A percentile compares a stretch with the other conserved stretches of the same genome.
Conservation (phyloP, 2,797 vertebrate genomes). For the Gadopsis marmoratus region DNA sequence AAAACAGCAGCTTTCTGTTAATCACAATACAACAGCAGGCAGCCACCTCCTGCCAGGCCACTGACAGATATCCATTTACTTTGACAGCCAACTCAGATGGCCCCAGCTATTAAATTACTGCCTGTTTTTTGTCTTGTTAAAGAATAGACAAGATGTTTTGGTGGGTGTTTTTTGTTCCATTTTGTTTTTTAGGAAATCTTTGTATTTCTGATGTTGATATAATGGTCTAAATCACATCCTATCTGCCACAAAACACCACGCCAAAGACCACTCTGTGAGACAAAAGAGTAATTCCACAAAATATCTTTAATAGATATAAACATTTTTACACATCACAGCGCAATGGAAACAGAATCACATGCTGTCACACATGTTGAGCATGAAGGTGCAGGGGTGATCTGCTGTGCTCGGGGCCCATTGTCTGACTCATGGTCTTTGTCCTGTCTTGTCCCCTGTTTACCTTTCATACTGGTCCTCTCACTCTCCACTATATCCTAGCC, state of each 20-base stretch:
- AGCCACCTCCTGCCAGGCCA: slow-evolving; percentile 34
- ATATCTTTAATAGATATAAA: slow-evolving; percentile 87
- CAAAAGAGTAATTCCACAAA: slow-evolving; percentile 79
- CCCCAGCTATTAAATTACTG: not conserved
- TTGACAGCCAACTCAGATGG: slow-evolving; percentile 14
- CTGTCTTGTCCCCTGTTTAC: slow-evolving; percentile 29
- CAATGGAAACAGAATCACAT: slow-evolving; percentile 82
- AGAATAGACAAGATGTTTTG: not conserved
- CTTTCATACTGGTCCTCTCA: slow-evolving; percentile 33
- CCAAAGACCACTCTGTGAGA: slow-evolving; percentile 20
- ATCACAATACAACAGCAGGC: slow-evolving; percentile 56
- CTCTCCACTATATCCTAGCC: slow-evolving; percentile 44
- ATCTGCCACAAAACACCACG: not conserved
- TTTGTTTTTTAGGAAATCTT: not conserved
- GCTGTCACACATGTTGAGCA: slow-evolving; percentile 77
- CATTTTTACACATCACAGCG: slow-evolving; percentile 83
- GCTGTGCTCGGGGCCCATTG: slow-evolving; percentile 43
- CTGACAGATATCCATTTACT: slow-evolving; percentile 56
- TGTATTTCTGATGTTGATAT: not conserved
- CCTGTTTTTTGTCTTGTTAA: not conserved
- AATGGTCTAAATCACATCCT: not conserved
- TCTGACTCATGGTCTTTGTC: slow-evolving; percentile 49
- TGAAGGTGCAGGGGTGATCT: slow-evolving; percentile 73
- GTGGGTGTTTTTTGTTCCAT: too few species aligned
- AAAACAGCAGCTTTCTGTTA: slow-evolving; percentile 66